phyloP scores from a whole-genome alignment of 2,888 invertebrate genomes.

The Dendrolimus houi region DNA sequence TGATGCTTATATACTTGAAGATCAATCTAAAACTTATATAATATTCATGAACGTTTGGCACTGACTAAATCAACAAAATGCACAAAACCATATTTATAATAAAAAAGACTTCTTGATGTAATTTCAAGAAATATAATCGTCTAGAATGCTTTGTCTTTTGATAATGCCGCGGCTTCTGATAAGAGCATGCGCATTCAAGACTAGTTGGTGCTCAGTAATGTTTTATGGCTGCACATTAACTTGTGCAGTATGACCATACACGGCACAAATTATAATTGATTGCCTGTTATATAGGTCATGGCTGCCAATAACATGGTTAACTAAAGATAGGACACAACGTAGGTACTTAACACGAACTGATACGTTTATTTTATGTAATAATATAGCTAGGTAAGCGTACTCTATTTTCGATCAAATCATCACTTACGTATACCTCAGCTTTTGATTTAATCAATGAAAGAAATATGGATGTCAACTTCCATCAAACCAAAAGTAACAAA shows the following conservation, averaged over 20 bases:
- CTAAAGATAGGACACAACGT: constrained; percentile 41
- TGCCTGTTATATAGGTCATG: constrained; percentile 50
- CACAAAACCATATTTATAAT: no score
- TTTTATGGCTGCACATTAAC: constrained; percentile 43
- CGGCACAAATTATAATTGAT: constrained; percentile 53
- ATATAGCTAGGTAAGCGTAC: no score
- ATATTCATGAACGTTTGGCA: no score
- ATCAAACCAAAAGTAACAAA: no score
- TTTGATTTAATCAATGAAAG: no score
- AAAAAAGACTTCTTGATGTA: constrained; percentile 8
- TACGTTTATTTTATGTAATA: not conserved
- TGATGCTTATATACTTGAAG: no score
- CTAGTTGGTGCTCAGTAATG: constrained; percentile 24
- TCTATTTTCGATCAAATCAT: no score
- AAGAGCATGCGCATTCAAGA: constrained; percentile 37
- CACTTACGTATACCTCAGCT: no score
- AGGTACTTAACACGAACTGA: constrained; percentile 9
- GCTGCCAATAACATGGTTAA: constrained; percentile 31
- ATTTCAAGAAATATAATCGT: constrained; percentile 39
- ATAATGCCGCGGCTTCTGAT: constrained; percentile 53
- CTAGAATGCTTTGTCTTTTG: constrained; percentile 40
- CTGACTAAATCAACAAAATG: no score
- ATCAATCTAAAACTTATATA: no score
- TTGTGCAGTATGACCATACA: constrained; percentile 43
- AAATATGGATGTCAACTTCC: no score